Evolutionary conservation across 2,888 invertebrate species (phyloP).

Genomic region (Trilocha varians): DNA sequence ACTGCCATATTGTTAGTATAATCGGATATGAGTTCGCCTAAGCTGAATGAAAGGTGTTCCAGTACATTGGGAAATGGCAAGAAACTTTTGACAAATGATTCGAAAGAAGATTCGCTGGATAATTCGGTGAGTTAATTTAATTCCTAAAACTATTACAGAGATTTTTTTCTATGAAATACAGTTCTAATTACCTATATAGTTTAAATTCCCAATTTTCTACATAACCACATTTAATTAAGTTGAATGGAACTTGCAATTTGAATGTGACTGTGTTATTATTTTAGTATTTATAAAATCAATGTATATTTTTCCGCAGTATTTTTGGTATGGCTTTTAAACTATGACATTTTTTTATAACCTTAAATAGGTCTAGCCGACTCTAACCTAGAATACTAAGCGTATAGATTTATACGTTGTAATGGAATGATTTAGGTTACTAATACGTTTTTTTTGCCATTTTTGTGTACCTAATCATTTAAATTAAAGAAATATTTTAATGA

Average conservation of each 20-base stretch:
- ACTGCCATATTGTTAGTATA: not conserved
- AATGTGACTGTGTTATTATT: too few relatives aligned
- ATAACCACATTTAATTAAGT: too few relatives aligned
- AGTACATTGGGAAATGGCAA: constrained; percentile 55
- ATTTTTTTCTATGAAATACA: too few relatives aligned
- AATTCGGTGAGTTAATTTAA: constrained; percentile 64
- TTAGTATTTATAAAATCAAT: too few relatives aligned
- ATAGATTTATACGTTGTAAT: not conserved
- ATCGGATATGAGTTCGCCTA: constrained; percentile 56
- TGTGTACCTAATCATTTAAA: not conserved
- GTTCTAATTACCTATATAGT: too few relatives aligned
- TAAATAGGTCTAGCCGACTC: too few relatives aligned
- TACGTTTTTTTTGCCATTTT: not conserved
- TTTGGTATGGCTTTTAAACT: too few relatives aligned
- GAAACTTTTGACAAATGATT: constrained; percentile 46
- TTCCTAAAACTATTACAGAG: too few relatives aligned
- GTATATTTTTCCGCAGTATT: too few relatives aligned
- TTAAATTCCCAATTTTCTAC: too few relatives aligned
- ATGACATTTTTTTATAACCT: too few relatives aligned
- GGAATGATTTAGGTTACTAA: not conserved
- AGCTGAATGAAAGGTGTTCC: constrained; percentile 52
- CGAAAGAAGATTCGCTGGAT: constrained; percentile 58
- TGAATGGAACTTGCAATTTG: not conserved
- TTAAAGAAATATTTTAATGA: not conserved
- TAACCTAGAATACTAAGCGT: not conserved